phyloP scores from a whole-genome alignment of 1,140 invertebrate genomes.

The Portunus trituberculatus region DNA sequence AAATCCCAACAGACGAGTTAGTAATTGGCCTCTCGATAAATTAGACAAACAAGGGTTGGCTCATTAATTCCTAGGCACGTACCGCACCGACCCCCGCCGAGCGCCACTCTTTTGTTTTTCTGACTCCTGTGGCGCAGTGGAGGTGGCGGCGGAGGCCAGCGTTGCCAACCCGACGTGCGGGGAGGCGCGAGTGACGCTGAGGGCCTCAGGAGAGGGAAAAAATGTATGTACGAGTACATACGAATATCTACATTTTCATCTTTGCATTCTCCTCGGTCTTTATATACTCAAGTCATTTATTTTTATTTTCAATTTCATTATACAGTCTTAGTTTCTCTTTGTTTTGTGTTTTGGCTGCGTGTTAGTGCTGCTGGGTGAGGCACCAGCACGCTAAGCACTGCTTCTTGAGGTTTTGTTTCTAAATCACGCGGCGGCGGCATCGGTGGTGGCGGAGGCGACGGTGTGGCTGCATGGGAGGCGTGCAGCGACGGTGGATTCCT shows the following conservation, averaged over 20 bases:
- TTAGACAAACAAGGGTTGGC: slow-evolving; percentile 66
- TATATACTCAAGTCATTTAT: neutral
- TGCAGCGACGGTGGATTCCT: neutral
- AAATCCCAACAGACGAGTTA: slow-evolving; percentile 65
- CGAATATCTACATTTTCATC: neutral
- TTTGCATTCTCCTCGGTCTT: neutral
- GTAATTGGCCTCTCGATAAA: slow-evolving; percentile 68
- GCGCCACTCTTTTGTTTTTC: slow-evolving; percentile 66
- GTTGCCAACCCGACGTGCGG: slow-evolving; percentile 25
- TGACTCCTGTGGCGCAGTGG: slow-evolving; percentile 48
- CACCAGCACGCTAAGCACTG: neutral
- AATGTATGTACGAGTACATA: slow-evolving; percentile 23
- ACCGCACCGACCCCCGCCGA: slow-evolving; percentile 61
- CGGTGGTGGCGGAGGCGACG: neutral
- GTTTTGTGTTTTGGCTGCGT: neutral
- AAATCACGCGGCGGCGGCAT: neutral
- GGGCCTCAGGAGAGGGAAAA: neutral
- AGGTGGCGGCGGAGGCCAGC: slow-evolving; percentile 24
- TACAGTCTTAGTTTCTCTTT: neutral
- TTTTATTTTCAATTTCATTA: neutral
- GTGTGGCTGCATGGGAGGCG: neutral
- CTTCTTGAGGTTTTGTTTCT: neutral
- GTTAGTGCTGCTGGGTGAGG: neutral
- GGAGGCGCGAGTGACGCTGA: neutral
- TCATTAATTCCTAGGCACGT: slow-evolving; percentile 67